Evolutionary conservation across 2,797 vertebrate species (phyloP), one percentile per base, ranked within the genome.

Genomic region (Phoeniculus purpureus): DNA sequence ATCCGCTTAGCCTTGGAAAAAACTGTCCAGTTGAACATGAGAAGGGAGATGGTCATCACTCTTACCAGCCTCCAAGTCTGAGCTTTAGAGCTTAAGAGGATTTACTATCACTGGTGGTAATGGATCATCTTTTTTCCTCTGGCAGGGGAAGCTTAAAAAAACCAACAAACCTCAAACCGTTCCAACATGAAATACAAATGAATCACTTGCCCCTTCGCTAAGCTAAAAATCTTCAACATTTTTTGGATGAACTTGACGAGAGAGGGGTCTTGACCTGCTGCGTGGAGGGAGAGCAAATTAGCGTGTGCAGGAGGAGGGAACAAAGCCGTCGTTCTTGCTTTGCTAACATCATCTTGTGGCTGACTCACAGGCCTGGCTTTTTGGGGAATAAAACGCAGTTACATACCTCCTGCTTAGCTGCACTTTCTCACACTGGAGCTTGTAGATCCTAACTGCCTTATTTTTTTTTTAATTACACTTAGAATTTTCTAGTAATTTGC

Each of bases 331-430:
- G 14, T 66, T 71, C 88, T 43, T 94, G 91, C 93, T 91, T 89
- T 87, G 74, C 82, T 70, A 31, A 81, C 91, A 93, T 94, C 81
- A 21, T 85, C 67, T 48, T 10, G 45, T 47, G 92, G 77, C 77
- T 94, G 94, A 94, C 80, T 95, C 87, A 91, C 9, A 61, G 71
- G 71, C 60, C 77, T 95, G 80, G 40, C 87, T 95, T 84, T 73
- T 93, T 85, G 91, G 77, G 51, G 89, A 84, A 56, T 48, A 71
- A 84, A 85, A 77, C 60, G 25, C 54, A 61, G 64, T 83, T 61
- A 20, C 15, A 9, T 29, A 15, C 45, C 9, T 74, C 77, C 54
- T 85, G 56, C 65, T 86, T 85, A 82, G 81, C 88, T 94, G 78
- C 29, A 3, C 31, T 89, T 86, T 37, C 37, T 58, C 6, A 3